Evolutionary conservation across 1,140 invertebrate species (phyloP).

Genomic region (Eumaeus atala): DNA sequence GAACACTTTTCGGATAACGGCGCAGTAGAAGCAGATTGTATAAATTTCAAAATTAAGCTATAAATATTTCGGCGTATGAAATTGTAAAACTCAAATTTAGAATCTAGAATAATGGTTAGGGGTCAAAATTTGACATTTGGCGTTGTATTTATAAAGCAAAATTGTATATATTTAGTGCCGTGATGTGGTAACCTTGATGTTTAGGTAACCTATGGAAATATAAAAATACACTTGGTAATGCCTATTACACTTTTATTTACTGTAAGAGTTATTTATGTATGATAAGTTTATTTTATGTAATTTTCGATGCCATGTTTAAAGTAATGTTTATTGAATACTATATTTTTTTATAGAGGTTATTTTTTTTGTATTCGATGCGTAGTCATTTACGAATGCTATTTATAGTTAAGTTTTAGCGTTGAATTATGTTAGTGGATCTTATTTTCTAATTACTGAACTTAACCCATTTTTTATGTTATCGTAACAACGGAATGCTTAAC

Average conservation of each 20-base stretch:
- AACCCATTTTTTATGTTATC: slow-evolving; percentile 52
- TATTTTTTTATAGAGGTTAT: slow-evolving; percentile 68
- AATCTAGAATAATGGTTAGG: slow-evolving; percentile 51
- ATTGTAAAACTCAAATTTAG: slow-evolving; percentile 62
- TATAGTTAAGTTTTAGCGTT: slow-evolving; percentile 64
- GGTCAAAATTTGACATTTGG: slow-evolving; percentile 60
- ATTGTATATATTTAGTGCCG: slow-evolving; percentile 63
- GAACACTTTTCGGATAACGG: slow-evolving; percentile 21
- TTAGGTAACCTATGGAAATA: slow-evolving; percentile 28
- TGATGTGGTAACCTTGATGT: slow-evolving; percentile 43
- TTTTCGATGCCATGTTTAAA: slow-evolving; percentile 67
- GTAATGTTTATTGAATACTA: slow-evolving; percentile 67
- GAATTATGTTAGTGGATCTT: slow-evolving; percentile 56
- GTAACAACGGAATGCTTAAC: slow-evolving; percentile 71
- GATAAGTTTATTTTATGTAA: slow-evolving; percentile 43
- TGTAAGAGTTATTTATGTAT: slow-evolving; percentile 52
- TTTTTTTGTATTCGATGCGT: slow-evolving; percentile 57
- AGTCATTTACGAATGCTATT: slow-evolving; percentile 50
- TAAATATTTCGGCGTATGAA: slow-evolving; percentile 53
- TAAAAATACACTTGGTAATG: slow-evolving; percentile 23
- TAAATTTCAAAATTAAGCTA: slow-evolving; percentile 38
- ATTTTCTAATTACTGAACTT: slow-evolving; percentile 51
- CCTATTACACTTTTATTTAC: slow-evolving; percentile 31
- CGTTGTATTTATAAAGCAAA: slow-evolving; percentile 45
- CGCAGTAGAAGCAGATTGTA: slow-evolving; percentile 27